A percentile compares a stretch with the other conserved stretches of the same genome.
phyloP scores from a whole-genome alignment of 2,888 invertebrate species.

The Lithosia quadra region DNA sequence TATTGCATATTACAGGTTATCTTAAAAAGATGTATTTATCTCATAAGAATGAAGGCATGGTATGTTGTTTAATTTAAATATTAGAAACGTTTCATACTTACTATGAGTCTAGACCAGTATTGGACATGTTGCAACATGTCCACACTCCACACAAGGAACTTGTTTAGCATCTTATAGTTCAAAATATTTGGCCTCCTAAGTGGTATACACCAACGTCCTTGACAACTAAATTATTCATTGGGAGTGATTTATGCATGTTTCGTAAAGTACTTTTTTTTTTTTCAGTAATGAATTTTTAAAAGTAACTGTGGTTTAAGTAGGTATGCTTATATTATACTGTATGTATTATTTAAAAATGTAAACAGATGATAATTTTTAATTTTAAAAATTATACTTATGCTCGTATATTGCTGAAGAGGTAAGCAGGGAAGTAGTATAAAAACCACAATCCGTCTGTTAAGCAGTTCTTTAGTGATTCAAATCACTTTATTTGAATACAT shows the following conservation, averaged over 20 bases:
- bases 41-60: too few relatives aligned
- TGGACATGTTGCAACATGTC: not conserved
- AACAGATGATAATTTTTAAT: not conserved
- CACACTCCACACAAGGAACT: not conserved
- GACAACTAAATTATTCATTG: not conserved
- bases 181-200: not conserved
- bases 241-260: not conserved
- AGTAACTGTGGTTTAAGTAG: too few relatives aligned
- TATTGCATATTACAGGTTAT: too few relatives aligned
- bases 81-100: too few relatives aligned
- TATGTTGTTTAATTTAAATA: too few relatives aligned
- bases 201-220: not conserved
- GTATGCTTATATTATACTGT: not conserved
- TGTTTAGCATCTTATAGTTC: not conserved
- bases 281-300: too few relatives aligned
- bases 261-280: too few relatives aligned
- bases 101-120: not conserved
- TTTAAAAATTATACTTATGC: not conserved
- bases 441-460: too few relatives aligned
- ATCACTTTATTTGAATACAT: too few relatives aligned
- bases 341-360: not conserved
- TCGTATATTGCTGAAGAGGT: not conserved
- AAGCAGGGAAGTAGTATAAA: too few relatives aligned
- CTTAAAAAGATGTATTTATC: too few relatives aligned
- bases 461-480: too few relatives aligned